These are phyloP conservation scores for Branchinecta lindahli DNA, from an alignment of 1,140 invertebrate genomes.

Conservation along the genomic window DNA sequence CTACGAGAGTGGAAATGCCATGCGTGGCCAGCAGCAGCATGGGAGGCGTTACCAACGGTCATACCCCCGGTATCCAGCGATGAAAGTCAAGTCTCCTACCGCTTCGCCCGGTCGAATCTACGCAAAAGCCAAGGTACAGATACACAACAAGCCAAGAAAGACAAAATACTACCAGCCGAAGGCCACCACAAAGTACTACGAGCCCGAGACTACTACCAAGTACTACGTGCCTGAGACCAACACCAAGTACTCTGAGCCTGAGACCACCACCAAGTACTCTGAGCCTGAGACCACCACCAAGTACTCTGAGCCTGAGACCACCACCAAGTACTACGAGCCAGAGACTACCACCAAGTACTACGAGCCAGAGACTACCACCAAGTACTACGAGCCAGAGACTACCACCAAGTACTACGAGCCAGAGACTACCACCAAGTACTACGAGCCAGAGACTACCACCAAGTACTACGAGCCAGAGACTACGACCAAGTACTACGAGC, in stretches of 20 bases:
- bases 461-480: neutral
- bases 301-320: neutral
- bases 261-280: neutral
- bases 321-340: neutral
- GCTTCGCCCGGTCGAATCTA: too few relatives aligned
- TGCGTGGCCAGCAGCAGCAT: too few relatives aligned
- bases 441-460: neutral
- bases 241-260: neutral
- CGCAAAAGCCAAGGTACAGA: too few relatives aligned
- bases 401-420: conserved; percentile 5
- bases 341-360: neutral
- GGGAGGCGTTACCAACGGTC: too few relatives aligned
- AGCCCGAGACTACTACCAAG: neutral
- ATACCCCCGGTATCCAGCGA: too few relatives aligned
- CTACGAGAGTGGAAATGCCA: too few relatives aligned
- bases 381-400: neutral
- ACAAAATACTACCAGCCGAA: neutral
- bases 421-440: neutral
- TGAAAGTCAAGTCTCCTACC: too few relatives aligned
- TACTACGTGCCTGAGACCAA: neutral
- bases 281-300: neutral
- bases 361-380: neutral
- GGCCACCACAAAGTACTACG: neutral
- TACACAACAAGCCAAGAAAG: neutral
- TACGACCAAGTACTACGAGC: too few relatives aligned